Evolutionary conservation across 1,140 invertebrate species (phyloP).

Genomic region (Tetragonula clypearis): DNA sequence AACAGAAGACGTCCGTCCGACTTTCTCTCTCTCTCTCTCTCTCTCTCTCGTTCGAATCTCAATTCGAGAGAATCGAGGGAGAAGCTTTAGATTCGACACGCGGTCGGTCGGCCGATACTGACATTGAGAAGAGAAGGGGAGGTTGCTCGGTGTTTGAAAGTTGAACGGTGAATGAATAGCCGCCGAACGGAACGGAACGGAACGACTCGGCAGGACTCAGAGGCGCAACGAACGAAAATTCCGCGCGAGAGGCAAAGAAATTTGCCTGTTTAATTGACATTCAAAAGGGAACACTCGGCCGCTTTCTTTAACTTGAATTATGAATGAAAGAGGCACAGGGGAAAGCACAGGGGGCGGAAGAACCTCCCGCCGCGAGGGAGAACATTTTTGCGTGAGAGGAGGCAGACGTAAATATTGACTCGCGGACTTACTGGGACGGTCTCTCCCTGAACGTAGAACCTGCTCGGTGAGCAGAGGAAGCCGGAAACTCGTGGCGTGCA

Average conservation of each 20-base stretch:
- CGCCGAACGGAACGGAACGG: no score
- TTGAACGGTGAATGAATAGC: neutral
- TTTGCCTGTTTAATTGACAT: slow-evolving; percentile 47
- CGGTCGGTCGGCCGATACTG: neutral
- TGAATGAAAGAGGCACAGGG: neutral
- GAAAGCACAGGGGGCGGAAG: neutral
- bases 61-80: no score
- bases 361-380: neutral
- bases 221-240: slow-evolving; percentile 16
- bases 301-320: slow-evolving; percentile 45
- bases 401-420: slow-evolving; percentile 51
- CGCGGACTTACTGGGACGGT: neutral
- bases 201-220: neutral
- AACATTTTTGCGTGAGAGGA: slow-evolving; percentile 32
- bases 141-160: neutral
- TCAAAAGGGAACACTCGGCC: slow-evolving; percentile 37
- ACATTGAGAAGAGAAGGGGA: slow-evolving; percentile 10
- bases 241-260: slow-evolving; percentile 31
- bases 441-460: no score
- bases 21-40: no score
- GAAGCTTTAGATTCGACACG: neutral
- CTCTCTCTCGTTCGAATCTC: neutral
- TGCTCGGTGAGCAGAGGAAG: no score
- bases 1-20: no score
- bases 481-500: neutral